phyloP scores from a whole-genome alignment of 2,113 vertebrate genomes.

The Hydrolagus affinis region DNA sequence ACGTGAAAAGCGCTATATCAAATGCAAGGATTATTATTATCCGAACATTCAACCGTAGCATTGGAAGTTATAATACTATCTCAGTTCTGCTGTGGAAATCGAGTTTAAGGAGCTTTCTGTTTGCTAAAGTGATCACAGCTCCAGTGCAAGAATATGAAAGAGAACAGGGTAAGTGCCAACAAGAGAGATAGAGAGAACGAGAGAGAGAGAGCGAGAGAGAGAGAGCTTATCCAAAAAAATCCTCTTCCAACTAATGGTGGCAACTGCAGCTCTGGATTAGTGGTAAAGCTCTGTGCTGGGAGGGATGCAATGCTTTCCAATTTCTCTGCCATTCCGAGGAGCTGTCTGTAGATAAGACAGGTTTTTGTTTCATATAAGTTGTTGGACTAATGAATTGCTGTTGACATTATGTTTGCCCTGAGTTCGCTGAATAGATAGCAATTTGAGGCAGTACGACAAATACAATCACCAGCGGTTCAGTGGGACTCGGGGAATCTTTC shows the following conservation, averaged over 20 bases:
- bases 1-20: too few relatives aligned
- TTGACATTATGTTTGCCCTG: background rate
- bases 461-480: background rate
- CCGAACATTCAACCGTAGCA: background rate
- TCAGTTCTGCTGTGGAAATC: background rate
- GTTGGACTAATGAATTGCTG: background rate
- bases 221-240: background rate
- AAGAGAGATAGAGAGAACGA: background rate
- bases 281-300: background rate
- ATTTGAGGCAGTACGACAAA: background rate
- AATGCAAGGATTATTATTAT: too few relatives aligned
- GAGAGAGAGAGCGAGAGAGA: background rate
- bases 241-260: background rate
- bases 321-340: background rate
- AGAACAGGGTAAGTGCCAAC: background rate
- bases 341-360: background rate
- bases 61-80: background rate
- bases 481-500: too few relatives aligned
- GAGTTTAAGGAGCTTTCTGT: too few relatives aligned
- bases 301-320: background rate
- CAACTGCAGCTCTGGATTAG: background rate
- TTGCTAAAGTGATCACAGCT: too few relatives aligned
- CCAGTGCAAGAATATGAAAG: background rate
- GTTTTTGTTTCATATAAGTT: background rate
- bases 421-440: background rate